Base-by-base conservation (phyloP, 2,113 vertebrate species). In the Ailurus styani region DNA sequence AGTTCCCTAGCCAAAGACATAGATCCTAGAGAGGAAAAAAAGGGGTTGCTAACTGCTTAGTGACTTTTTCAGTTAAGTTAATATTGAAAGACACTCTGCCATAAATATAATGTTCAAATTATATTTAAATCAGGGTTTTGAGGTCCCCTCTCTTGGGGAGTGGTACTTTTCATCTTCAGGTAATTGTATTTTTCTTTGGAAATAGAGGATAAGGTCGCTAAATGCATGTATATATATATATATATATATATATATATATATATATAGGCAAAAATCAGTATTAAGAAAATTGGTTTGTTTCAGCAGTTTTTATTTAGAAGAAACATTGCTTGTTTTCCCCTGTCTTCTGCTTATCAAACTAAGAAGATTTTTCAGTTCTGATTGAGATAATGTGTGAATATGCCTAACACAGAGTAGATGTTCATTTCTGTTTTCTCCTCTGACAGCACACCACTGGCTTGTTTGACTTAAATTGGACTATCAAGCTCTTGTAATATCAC, bases 401-500 rank as follows among this genome's bases (percentile, higher is more conserved):
- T 96, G 87, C 81, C 45, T 87, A 82, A 75, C 55, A 82, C 68
- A 42, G 72, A 96, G 93, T 96, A 97, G 92, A 96, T 96, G 95
- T 95, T 98, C 97, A 96, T 87, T 98, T 97, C 91, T 83, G 77
- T 93, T 90, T 96, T 96, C 83, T 91, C 68, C 45, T 94, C 79
- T 96, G 92, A 97, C 81, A 97, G 94, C 90, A 87, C 60, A 90
- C 87, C 37, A 95, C 87, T 25, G 37, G 93, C 94, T 96, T 97
- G 94, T 97, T 98, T 98, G 92, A 94, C 87, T 96, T 94, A 96
- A 95, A 93, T 90, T 97, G 94, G 94, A 97, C 83, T 95, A 96
- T 96, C 84, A 96, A 97, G 50, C 90, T 95, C 92, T 95, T 95
- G 42, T 77, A 97, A 70, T 94, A 95, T 86, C 93, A 93, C 62